Base-by-base conservation (phyloP, 2,113 vertebrate species). In the Bufo gargarizans region DNA sequence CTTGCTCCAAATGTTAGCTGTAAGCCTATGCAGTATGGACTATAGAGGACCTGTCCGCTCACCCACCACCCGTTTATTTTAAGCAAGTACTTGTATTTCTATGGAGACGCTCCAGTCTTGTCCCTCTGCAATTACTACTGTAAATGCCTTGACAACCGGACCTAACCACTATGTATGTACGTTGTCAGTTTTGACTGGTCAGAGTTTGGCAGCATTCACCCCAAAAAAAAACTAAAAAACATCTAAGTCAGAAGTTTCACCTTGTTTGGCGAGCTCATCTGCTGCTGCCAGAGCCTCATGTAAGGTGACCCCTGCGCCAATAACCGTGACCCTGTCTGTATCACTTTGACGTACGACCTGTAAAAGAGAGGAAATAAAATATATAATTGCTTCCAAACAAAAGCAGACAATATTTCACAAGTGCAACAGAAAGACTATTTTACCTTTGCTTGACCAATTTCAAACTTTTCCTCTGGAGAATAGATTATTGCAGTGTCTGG, bases 231-330 rank as follows among this genome's bases (percentile, higher is more conserved):
- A n/a, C n/a, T n/a, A n/a, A n/a, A n/a, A n/a, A n/a, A n/a, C 33
- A 33, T 33, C 33, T n/a, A 78, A 56, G 11, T n/a, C 4, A 0
- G 5, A 61, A 0, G 3, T 22, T 4, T 91, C 90, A 94, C 94
- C 97, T 95, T 97, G 94, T 84, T 91, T 93, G 71, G 94, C 94
- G 55, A 98, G 93, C 4, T 90, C 87, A 1, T 92, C 95, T 20
- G 96, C 95, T 91, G 97, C 97, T 87, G 90, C 55, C 19, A 98
- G 94, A 1, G 96, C 96, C 88, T 97, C 96, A 1, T 97, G 96
- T n/a, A 97, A 90, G 2, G 97, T 97, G 3, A 98, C 89, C 6
- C 96, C 96, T 89, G 97, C 96, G 63, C 95, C 97, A 87, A 97
- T 93, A 65, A 98, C 95, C 0, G 96, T 97, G 86, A 95, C 94